A percentile compares a stretch with the other conserved stretches of the same genome.
phyloP scores from a whole-genome alignment of 2,888 invertebrate genomes.

The Trissonchulus sp. region DNA sequence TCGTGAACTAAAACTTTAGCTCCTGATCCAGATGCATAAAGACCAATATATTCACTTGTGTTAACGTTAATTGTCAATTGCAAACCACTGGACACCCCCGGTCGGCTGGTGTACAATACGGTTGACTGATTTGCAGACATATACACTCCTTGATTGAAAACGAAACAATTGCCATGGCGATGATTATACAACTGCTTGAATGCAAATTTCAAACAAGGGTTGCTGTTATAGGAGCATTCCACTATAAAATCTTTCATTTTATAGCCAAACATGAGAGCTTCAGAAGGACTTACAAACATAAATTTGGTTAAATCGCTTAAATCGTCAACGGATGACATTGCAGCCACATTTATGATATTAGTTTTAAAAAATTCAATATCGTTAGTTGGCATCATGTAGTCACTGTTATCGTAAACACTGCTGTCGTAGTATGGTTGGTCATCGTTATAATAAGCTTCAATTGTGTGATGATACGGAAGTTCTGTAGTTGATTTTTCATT shows the following conservation, averaged over 20 bases:
- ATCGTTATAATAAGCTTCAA: no score
- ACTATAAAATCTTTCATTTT: not conserved
- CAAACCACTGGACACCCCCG: not conserved
- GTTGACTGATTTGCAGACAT: not conserved
- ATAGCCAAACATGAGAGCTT: not conserved
- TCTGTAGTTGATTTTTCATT: no score
- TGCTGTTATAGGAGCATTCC: not conserved
- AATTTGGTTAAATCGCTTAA: slow-evolving; percentile 1
- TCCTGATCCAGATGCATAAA: not conserved
- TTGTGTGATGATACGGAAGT: no score
- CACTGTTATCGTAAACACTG: no score
- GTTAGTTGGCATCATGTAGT: no score
- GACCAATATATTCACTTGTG: slow-evolving; percentile 4
- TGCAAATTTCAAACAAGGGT: not conserved
- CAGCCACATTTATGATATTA: no score
- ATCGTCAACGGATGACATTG: not conserved
- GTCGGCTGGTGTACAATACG: not conserved
- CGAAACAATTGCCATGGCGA: not conserved
- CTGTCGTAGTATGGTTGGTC: no score
- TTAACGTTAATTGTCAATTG: not conserved
- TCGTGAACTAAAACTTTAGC: slow-evolving; percentile 3
- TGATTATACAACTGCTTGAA: not conserved
- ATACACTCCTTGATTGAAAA: not conserved
- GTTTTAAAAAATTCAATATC: no score
- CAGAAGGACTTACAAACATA: not conserved